A percentile compares a stretch with the other conserved stretches of the same genome.
Evolutionary conservation across 1,140 invertebrate genomes (phyloP).

Genomic region (Colletes latitarsis): DNA sequence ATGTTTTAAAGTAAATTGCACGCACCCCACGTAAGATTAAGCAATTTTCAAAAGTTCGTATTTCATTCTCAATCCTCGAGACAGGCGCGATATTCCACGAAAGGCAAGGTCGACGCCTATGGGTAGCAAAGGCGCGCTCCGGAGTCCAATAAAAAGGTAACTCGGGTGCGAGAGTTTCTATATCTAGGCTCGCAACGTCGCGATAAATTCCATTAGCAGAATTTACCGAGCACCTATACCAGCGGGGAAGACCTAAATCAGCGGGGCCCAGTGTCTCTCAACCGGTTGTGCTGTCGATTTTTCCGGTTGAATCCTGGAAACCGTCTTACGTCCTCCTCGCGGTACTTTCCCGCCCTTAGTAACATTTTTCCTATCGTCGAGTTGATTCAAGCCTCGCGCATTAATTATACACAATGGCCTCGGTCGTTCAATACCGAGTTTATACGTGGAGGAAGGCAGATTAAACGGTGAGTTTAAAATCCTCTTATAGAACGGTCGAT

Average conservation of each 20-base stretch:
- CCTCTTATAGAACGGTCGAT: slow-evolving; percentile 6
- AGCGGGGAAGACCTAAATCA: slow-evolving; percentile 55
- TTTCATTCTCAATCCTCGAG: slow-evolving; percentile 4
- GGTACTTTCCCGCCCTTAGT: neutral
- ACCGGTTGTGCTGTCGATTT: neutral
- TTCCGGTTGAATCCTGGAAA: neutral
- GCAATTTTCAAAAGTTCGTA: slow-evolving; percentile 23
- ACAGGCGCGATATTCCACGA: slow-evolving; percentile 32
- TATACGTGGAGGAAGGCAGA: neutral
- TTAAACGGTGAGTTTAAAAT: neutral
- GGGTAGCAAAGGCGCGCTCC: slow-evolving; percentile 17
- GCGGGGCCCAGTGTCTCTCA: slow-evolving; percentile 22
- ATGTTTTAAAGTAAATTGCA: neutral
- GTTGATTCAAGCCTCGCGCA: neutral
- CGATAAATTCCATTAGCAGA: slow-evolving; percentile 69
- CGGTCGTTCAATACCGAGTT: neutral
- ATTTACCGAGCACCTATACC: slow-evolving; percentile 59
- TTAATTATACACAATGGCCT: slow-evolving; percentile 16
- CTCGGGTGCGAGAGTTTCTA: slow-evolving; percentile 56
- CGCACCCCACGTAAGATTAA: neutral
- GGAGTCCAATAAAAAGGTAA: slow-evolving; percentile 57
- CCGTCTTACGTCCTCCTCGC: no score
- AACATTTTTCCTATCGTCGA: neutral
- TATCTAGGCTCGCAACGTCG: slow-evolving; percentile 63
- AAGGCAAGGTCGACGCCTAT: slow-evolving; percentile 23